Evolutionary conservation across 2,797 vertebrate genomes (phyloP), one percentile per base, ranked within the genome.

Genomic region (Numenius phaeopus): DNA sequence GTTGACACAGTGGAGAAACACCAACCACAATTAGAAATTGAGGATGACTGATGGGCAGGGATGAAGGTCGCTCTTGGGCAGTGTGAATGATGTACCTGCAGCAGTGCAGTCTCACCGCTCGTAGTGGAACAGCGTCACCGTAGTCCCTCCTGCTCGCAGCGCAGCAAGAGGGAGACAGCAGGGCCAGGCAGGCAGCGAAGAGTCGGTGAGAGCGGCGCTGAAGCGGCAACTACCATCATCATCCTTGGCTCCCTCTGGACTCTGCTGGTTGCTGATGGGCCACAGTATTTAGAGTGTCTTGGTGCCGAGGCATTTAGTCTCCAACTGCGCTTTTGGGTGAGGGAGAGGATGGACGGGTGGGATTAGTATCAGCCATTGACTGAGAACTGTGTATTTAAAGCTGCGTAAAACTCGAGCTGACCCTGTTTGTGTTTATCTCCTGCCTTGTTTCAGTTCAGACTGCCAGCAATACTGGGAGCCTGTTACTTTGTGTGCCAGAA

Each of bases 221-320:
- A 9, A 15, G 81, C 5, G 6, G 26, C 1, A 0, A 0, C 42
- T n/a, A 3, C 29, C 62, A 2, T 4, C 0, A 14, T 5, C 1
- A 1, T 30, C 76, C 34, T 58, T 2, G 0, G 30, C 23, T 70
- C 62, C 44, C 40, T 23, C 30, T 7, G n/a, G 49, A 3, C 34
- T 58, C n/a, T 21, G 21, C 47, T 26, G 3, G 50, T 6, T 23
- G 12, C 89, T 39, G 79, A 24, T 21, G 55, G 52, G 32, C 62
- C 34, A 5, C 44, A 7, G 44, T 4, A 11, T 12, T 9, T 30
- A 29, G 4, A 14, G 6, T 17, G 29, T 11, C 40, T 59, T 7
- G 50, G 58, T 24, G 2, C 30, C 0, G 4, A 37, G 78, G 19
- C 3, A 3, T 34, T 59, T 6, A 12, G 24, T 13, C 16, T 80